Conservation (phyloP, 2,888 invertebrate genomes). For the Barypeithes pellucidus region DNA sequence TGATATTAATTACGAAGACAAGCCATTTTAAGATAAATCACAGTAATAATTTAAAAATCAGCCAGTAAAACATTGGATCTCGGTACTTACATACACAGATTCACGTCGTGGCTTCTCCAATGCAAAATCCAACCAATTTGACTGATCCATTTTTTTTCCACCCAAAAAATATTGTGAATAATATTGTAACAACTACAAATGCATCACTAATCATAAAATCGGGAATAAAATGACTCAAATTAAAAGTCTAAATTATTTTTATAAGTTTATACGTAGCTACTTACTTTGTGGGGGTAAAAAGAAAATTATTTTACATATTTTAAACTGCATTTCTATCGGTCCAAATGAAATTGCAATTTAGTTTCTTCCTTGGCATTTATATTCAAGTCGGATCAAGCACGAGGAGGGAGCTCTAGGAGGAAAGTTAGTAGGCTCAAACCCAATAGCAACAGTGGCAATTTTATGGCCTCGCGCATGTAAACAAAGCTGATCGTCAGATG, state of each 20-base stretch:
- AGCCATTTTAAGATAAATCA: too few species aligned
- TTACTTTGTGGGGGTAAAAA: not conserved
- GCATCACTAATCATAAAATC: not conserved
- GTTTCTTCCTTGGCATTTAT: not conserved
- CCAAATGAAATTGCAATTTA: not conserved
- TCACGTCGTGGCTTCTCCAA: constrained; percentile 11
- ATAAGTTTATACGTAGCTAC: too few species aligned
- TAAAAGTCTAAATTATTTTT: constrained; percentile 5
- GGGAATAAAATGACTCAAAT: constrained; percentile 4
- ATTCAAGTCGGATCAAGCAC: not conserved
- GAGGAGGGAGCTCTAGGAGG: too few species aligned
- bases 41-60: too few species aligned
- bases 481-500: too few species aligned
- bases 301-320: constrained; percentile 11
- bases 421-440: too few species aligned
- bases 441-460: too few species aligned
- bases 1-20: too few species aligned
- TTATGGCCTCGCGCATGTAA: too few species aligned
- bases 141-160: not conserved
- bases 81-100: constrained; percentile 26
- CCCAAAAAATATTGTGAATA: not conserved
- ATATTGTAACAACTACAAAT: not conserved
- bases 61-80: too few species aligned
- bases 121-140: constrained; percentile 16
- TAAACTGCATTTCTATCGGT: constrained; percentile 4